Evolutionary conservation across 1,140 invertebrate species (phyloP), one percentile per base, ranked within the genome.

Genomic region (Ephestia elutella): DNA sequence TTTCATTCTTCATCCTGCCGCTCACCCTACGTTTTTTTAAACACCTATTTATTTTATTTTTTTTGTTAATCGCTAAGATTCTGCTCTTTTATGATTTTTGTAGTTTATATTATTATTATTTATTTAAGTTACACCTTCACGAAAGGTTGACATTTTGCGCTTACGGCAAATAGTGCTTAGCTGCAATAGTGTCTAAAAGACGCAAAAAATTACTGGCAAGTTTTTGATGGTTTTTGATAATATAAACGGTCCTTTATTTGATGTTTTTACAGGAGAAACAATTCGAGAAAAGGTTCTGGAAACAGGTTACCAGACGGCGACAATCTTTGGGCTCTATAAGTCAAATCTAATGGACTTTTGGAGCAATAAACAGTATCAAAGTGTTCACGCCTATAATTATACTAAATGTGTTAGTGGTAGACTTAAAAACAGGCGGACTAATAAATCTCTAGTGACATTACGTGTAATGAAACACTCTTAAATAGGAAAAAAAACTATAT

Each of bases 251-350:
- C n/a, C 13, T 44, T 44, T 44, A 44, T 44, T 44, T 50, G 54
- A 59, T 63, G 51, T 75, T 78, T 65, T 88, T 86, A 55, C 86
- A 87, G 84, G 86, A 88, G 59, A 88, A 85, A 68, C 78, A 86
- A 69, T 79, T 86, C 63, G 86, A 89, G 63, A 89, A 87, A 85
- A 70, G 86, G 56, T 87, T 89, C 63, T 89, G 86, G 86, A 89
- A 87, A 79, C 86, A 89, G 75, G 83, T 89, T 61, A 86, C 75
- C 60, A 82, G 83, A 76, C 80, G 86, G 78, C 80, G 86, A 55
- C 82, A 85, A 64, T 88, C 86, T 62, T 77, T 75, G 49, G 83
- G 84, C 64, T 82, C 86, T 55, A 80, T 87, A 69, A 87, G 78
- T 68, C 86, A 88, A 75, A 87, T 84, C 66, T 87, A 76, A 80